Evolutionary conservation across 2,888 invertebrate genomes (phyloP), one percentile per base, ranked within the genome.

Genomic region (Lithodes maja): DNA sequence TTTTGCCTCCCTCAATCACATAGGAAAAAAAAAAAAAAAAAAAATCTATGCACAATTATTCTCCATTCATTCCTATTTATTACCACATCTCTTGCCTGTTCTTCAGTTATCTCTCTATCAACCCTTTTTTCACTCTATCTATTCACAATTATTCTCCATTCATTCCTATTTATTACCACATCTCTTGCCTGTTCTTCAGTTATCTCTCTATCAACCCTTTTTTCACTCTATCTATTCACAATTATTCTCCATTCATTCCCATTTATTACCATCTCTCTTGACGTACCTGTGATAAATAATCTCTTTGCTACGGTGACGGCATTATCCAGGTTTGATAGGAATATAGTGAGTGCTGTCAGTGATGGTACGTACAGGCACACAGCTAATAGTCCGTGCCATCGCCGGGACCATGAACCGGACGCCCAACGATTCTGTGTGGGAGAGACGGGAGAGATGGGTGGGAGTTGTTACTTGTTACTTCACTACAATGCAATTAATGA

Each of bases 281-380:
- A 85, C 88, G 52, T 2, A 85, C 90, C 90, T 75, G 88, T 71
- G 17, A 90, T 61, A 80, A 90, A 90, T 79, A 90, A 86, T 68
- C 86, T 85, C 49, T 52, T 54, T 50, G 83, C 80, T 15, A 90
- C 79, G n/a, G 75, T 82, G 33, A 69, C 12, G 5, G 90, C 90
- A 54, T 90, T 90, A 5, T 90, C 90, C 9, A 90, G 69, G 53
- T 83, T 85, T 69, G 90, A 88, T 61, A 90, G 86, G 69, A 90
- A 90, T 50, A 90, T 90, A 53, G 86, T 75, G 53, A 90, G 88
- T 3, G 90, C 85, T 0, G 86, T 75, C 69, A 90, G 88, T 15
- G 90, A 90, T 7, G 90, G 90, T 49, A 90, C 85, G 3, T 88
- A 88, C 7, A 90, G 74, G 12, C 74, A 75, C 75, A 88, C 85